A percentile compares a stretch with the other conserved stretches of the same genome.
phyloP scores from a whole-genome alignment of 2,888 invertebrate genomes.

The Dexiosoma caninum region DNA sequence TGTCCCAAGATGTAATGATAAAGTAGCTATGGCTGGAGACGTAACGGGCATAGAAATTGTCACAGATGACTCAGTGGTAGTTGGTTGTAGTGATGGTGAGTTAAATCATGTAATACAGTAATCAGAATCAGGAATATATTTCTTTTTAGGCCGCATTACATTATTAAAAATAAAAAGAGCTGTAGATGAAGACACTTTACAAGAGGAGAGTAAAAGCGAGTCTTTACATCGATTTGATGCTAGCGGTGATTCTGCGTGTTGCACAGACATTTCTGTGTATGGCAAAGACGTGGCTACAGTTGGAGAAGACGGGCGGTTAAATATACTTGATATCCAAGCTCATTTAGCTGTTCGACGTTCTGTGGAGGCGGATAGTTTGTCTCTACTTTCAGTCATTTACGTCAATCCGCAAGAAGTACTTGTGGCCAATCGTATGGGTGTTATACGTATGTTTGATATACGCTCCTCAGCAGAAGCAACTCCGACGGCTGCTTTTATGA shows the following conservation, averaged over 20 bases:
- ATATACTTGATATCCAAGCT: constrained; percentile 79
- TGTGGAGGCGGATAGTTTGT: constrained; percentile 87
- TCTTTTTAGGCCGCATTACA: constrained; percentile 82
- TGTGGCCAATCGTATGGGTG: constrained; percentile 91
- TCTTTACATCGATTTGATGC: constrained; percentile 83
- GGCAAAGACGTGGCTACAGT: constrained; percentile 89
- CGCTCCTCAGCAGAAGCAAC: constrained; percentile 82
- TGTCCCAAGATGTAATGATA: constrained; percentile 82
- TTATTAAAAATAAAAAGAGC: constrained; percentile 83
- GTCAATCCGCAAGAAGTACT: constrained; percentile 84
- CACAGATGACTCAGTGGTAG: constrained; percentile 82
- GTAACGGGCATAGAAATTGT: constrained; percentile 89
- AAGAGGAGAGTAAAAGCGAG: constrained; percentile 82
- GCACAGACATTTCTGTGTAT: constrained; percentile 86
- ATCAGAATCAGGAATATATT: not conserved
- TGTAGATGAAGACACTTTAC: constrained; percentile 80
- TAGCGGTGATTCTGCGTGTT: constrained; percentile 81
- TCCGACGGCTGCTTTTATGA: constrained; percentile 82
- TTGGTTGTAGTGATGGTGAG: constrained; percentile 83
- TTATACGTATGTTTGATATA: constrained; percentile 93
- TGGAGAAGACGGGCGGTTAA: constrained; percentile 89
- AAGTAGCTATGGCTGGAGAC: constrained; percentile 83
- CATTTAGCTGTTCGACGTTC: constrained; percentile 77
- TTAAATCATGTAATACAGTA: constrained; percentile 62
- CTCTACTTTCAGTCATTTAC: constrained; percentile 87